Conservation (phyloP, 2,113 vertebrate genomes). For the Microtus oregoni region DNA sequence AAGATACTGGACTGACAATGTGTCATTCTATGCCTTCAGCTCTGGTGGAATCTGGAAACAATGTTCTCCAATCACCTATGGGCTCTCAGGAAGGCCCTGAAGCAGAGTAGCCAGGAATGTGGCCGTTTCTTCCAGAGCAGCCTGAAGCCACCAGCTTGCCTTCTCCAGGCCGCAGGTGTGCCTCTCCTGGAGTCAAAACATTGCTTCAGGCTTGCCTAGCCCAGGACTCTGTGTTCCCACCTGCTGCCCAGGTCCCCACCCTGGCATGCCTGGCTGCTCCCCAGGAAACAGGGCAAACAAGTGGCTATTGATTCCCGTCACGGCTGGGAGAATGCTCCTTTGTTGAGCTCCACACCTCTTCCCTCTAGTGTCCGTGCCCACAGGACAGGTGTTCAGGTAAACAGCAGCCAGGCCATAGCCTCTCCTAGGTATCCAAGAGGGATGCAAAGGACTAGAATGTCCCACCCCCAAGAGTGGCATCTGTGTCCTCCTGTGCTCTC, state of each 20-base stretch:
- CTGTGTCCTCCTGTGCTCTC: background rate
- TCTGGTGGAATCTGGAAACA: background rate
- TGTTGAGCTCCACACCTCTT: constrained; percentile 52
- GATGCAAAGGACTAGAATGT: background rate
- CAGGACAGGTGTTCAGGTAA: constrained; percentile 57
- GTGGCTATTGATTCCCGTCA: constrained; percentile 60
- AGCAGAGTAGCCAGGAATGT: too few relatives aligned
- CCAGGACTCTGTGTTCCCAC: constrained; percentile 21
- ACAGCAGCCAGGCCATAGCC: background rate
- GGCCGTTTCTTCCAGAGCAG: background rate
- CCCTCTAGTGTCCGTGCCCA: constrained; percentile 30
- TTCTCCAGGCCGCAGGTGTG: constrained; percentile 7
- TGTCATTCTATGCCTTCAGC: background rate
- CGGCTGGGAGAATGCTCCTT: constrained; percentile 70
- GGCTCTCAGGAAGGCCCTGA: background rate
- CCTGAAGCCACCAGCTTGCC: background rate
- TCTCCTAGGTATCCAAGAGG: background rate
- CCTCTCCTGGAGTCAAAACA: background rate
- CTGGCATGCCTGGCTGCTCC: constrained; percentile 57
- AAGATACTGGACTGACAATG: background rate
- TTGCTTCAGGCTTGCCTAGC: background rate
- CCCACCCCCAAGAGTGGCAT: background rate
- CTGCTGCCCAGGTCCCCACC: constrained; percentile 23
- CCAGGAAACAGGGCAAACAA: constrained; percentile 70
- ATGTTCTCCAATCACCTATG: background rate